Base-by-base conservation (phyloP, 2,888 invertebrate species). In the Diaperis boleti region DNA sequence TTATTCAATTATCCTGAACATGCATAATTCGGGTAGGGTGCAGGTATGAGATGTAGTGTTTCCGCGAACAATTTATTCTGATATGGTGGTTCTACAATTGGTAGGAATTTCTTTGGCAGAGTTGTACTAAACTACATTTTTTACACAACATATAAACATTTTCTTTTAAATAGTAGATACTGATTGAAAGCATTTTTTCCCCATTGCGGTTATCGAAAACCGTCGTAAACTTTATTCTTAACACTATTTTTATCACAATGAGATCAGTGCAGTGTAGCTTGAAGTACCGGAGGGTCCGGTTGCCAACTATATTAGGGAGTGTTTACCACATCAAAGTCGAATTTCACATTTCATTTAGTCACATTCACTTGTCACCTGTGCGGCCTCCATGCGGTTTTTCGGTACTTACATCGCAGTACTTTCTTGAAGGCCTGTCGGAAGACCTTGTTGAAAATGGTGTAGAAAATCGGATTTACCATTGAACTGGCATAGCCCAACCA, bases 401-500 rank as follows among this genome's bases (percentile, higher is more conserved):
- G 85, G 78, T 92, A 93, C 70, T 88, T 86, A 81, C 95, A 95
- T 59, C 89, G 81, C 59, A 95, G 81, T 6, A 95, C 92, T 80
- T 92, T 92, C 78, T 94, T 92, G 80, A 95, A 95, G 0, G 95
- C 94, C 78, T 94, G 92, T 35, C 96, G 86, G 82, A 96, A 96
- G 61, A 94, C 92, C 78, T 95, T 94, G 82, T 96, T 96, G 82
- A 96, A 96, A 75, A 96, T 94, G 15, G 96, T 96, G 80, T 96
- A 96, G 83, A 96, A 96, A 75, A 96, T 92, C 0, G 96, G 96
- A 82, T 96, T 96, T 22, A 96, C 94, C 89, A 95, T 95, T 8
- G 95, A 95, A 77, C 95, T 95, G 55, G 95, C 92, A 79, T 96
- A 96, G 13, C 96, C 96, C 65, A 96, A 83, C 96, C 96, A 96